A percentile compares a stretch with the other conserved stretches of the same genome.
phyloP scores from a whole-genome alignment of 2,888 invertebrate genomes.

The Spisula solida region DNA sequence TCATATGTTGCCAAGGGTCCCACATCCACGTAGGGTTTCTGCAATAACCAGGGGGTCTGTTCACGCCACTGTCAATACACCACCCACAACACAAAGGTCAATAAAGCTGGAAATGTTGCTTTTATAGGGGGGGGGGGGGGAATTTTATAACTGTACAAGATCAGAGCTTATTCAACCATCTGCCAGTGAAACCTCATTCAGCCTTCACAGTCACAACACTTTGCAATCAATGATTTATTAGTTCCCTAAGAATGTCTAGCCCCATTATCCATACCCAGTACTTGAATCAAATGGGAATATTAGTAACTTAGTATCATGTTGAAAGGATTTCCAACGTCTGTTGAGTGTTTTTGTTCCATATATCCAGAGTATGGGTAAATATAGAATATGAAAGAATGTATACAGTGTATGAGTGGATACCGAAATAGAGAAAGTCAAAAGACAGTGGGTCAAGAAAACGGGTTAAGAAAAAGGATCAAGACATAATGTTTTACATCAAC shows the following conservation, averaged over 20 bases:
- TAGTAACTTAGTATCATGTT: too few relatives aligned
- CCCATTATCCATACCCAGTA: too few relatives aligned
- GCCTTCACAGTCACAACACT: neutral
- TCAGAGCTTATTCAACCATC: neutral
- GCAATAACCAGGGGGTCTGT: conserved; percentile 76
- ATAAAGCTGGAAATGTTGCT: conserved; percentile 63
- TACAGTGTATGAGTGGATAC: too few relatives aligned
- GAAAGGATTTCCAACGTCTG: too few relatives aligned
- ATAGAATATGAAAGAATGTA: too few relatives aligned
- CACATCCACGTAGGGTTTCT: conserved; percentile 81
- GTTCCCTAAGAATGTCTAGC: too few relatives aligned
- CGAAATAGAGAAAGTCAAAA: too few relatives aligned
- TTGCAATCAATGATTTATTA: neutral
- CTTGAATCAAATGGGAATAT: too few relatives aligned
- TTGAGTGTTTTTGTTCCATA: too few relatives aligned
- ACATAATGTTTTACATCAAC: too few relatives aligned
- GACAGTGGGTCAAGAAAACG: neutral
- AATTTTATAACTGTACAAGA: neutral
- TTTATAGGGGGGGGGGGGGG: neutral
- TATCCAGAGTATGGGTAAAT: too few relatives aligned
- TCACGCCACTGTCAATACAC: conserved; percentile 72
- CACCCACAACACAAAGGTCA: conserved; percentile 48
- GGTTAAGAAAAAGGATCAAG: neutral
- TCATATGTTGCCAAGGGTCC: conserved; percentile 83
- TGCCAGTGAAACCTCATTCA: neutral